These are phyloP conservation scores for Solen grandis DNA, from an alignment of 1,140 invertebrate genomes.

Conservation along the genomic window DNA sequence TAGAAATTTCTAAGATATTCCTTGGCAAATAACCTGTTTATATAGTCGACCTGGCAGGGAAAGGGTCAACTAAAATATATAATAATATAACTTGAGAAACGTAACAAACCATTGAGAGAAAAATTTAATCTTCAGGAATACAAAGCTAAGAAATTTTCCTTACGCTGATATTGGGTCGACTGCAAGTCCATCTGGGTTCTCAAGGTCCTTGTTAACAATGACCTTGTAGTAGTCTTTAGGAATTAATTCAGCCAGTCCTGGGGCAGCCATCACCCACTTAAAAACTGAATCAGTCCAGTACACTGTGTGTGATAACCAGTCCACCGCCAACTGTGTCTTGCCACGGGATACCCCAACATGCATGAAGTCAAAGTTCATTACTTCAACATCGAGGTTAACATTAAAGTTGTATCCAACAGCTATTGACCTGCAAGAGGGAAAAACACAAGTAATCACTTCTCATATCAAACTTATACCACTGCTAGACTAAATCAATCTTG, in stretches of 20 bases:
- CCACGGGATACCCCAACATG: slow-evolving; percentile 4
- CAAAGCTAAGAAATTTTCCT: too few species aligned
- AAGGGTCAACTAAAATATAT: too few species aligned
- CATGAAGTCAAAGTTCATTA: neutral
- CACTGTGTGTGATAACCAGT: slow-evolving; percentile 22
- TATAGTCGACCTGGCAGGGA: too few species aligned
- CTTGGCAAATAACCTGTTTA: too few species aligned
- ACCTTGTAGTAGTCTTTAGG: slow-evolving; percentile 18
- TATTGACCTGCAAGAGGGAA: neutral
- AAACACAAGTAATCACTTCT: too few species aligned
- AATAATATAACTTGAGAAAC: too few species aligned
- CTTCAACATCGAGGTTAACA: neutral
- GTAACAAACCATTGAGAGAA: too few species aligned
- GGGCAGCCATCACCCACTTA: slow-evolving; percentile 19
- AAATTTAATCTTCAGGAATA: too few species aligned
- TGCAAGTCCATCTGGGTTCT: slow-evolving; percentile 18
- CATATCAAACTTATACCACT: too few species aligned
- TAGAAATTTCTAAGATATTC: too few species aligned
- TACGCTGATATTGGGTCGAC: slow-evolving; percentile 23
- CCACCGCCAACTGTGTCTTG: slow-evolving; percentile 2
- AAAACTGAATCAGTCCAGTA: slow-evolving; percentile 27
- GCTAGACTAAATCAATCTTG: too few species aligned
- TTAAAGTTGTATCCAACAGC: neutral
- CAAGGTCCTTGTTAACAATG: slow-evolving; percentile 11
- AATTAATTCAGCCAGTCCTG: neutral